phyloP scores from a whole-genome alignment of 2,888 invertebrate species.

The Andrena hattorfiana region DNA sequence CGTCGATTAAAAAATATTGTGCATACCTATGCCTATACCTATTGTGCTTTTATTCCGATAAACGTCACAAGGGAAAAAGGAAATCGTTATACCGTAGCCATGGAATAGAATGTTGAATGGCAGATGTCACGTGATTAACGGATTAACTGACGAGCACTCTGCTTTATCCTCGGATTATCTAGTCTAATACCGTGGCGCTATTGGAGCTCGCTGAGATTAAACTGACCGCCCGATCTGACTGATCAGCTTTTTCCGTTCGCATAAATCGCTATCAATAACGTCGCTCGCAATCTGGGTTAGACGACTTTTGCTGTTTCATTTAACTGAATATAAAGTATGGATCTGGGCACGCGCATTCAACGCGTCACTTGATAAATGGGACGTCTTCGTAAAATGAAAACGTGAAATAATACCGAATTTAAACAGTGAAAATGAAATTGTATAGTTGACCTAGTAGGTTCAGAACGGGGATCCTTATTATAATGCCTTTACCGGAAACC shows the following conservation, averaged over 20 bases:
- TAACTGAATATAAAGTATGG: conserved; percentile 28
- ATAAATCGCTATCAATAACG: conserved; percentile 49
- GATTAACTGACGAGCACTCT: conserved; percentile 66
- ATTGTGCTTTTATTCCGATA: too few species aligned
- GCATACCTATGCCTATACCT: too few species aligned
- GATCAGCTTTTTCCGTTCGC: conserved; percentile 48
- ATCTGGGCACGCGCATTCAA: conserved; percentile 23
- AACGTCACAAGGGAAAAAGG: neutral
- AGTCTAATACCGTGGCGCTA: conserved; percentile 65
- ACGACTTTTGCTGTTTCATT: conserved; percentile 51
- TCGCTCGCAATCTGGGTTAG: conserved; percentile 33
- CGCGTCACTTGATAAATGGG: conserved; percentile 41
- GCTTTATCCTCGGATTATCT: conserved; percentile 73
- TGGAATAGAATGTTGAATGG: conserved; percentile 45
- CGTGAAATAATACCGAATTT: conserved; percentile 27
- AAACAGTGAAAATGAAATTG: conserved; percentile 15
- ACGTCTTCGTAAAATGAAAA: conserved; percentile 29
- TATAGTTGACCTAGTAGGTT: neutral
- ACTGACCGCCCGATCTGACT: conserved; percentile 41
- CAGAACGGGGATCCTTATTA: conserved; percentile 27
- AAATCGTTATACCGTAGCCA: conserved; percentile 11
- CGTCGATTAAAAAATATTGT: neutral
- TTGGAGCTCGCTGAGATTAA: conserved; percentile 61
- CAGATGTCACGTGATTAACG: conserved; percentile 59
- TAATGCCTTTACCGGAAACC: conserved; percentile 59